Evolutionary conservation across 1,140 invertebrate genomes (phyloP).

Genomic region (Papilio polyxenes): DNA sequence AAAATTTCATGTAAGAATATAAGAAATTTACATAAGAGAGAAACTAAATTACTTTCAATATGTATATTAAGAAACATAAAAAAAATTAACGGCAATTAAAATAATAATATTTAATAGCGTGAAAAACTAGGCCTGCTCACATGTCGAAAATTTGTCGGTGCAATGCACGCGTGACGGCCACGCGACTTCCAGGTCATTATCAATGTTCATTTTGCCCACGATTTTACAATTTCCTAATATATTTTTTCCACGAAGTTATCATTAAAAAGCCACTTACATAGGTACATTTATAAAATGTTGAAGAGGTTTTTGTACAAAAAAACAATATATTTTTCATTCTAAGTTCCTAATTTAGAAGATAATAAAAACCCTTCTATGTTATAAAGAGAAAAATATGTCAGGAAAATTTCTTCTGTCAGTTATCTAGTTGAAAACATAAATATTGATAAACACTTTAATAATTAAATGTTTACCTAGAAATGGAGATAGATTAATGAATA

Average conservation of each 20-base stretch:
- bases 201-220: slow-evolving; percentile 53
- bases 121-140: slow-evolving; percentile 45
- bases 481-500: not conserved
- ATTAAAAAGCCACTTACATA: not conserved
- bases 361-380: too few species aligned
- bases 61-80: not conserved
- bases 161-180: slow-evolving; percentile 42
- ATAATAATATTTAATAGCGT: slow-evolving; percentile 42
- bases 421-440: not conserved
- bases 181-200: slow-evolving; percentile 62
- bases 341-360: too few species aligned
- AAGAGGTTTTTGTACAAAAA: not conserved
- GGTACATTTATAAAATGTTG: not conserved
- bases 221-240: slow-evolving; percentile 52
- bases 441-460: not conserved
- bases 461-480: not conserved
- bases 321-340: too few species aligned
- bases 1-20: not conserved
- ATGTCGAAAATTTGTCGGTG: slow-evolving; percentile 56
- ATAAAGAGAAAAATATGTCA: too few species aligned
- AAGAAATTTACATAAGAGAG: not conserved
- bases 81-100: slow-evolving; percentile 36
- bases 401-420: not conserved
- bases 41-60: not conserved
- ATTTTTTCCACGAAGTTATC: slow-evolving; percentile 2